Evolutionary conservation across 2,113 vertebrate species (phyloP).

Genomic region (Tetrao urogallus): DNA sequence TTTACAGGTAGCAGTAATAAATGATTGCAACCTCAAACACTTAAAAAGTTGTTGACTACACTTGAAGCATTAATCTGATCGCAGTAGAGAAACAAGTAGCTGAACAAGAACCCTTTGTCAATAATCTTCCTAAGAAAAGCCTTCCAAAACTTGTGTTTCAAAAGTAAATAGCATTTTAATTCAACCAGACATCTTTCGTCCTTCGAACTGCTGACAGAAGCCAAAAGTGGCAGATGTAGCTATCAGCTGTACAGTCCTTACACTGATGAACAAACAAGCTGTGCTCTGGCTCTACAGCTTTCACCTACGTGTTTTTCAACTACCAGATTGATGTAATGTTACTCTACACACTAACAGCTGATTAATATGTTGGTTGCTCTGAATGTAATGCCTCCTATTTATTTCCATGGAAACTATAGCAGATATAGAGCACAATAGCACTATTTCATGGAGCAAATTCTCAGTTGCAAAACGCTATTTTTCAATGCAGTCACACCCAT

Average conservation of each 20-base stretch:
- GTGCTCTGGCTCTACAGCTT: background rate
- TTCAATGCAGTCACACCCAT: no score
- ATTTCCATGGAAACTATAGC: background rate
- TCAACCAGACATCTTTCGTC: background rate
- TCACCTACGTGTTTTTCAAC: background rate
- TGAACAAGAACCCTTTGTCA: conserved; percentile 1
- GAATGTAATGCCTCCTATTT: background rate
- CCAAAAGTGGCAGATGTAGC: background rate
- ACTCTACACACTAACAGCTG: no score
- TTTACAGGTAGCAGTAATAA: conserved; percentile 2
- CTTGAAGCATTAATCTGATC: background rate
- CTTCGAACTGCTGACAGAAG: background rate
- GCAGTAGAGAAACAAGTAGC: background rate
- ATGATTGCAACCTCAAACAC: background rate
- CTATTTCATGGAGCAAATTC: no score
- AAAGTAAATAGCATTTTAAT: conserved; percentile 32
- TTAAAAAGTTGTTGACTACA: background rate
- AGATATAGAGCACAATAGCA: background rate
- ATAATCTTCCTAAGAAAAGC: background rate
- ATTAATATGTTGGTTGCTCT: no score
- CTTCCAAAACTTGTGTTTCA: background rate
- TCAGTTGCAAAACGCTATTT: no score
- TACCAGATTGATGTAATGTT: no score
- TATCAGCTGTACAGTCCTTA: background rate
- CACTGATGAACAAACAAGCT: background rate